Base-by-base conservation (phyloP, 2,113 vertebrate species). In the Lucifuga dentata region DNA sequence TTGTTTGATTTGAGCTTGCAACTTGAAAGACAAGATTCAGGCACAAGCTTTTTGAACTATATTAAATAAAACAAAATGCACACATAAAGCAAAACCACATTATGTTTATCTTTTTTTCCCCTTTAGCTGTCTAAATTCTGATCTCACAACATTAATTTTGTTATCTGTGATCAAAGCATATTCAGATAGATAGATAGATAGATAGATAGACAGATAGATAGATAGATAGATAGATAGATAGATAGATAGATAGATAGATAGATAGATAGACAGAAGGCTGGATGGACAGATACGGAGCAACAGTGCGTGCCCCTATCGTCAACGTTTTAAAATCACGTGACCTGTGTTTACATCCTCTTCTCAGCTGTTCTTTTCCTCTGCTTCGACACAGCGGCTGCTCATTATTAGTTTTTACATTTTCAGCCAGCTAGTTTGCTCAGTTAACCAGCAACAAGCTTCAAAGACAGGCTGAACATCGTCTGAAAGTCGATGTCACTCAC, bases 341-440 rank as follows among this genome's bases (percentile, higher is more conserved):
- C 77, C 43, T 64, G 69, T 91, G 90, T 91, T 91, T 91, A 91
- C 90, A 91, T 91, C 88, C 83, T 87, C 78, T 50, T 10, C 83
- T 88, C 90, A 84, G 85, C 83, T 88, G 87, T 84, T 85, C 73
- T 84, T 57, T 84, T 82, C 88, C 21, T 49, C 62, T 74, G 68
- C 71, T 78, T 65, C 23, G 69, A 68, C 76, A 29, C 55, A 24
- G 6, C 67, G 21, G 24, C 56, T 79, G 68, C 3, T 15, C 21
- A 40, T 61, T 6, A 20, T 29, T 20, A 12, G 39, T 73, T 73
- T 17, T 17, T 39, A 17, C 26, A 29, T 8, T 3, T 32, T n/a
- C 21, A 17, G 12, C 19, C 11, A 21, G 19, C 23, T n/a, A 5
- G 32, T 68, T 10, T 17, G 5, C 33, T 6, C 39, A 0, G 21